Conservation (phyloP, 2,888 invertebrate species). For the Chydorus sphaericus region DNA sequence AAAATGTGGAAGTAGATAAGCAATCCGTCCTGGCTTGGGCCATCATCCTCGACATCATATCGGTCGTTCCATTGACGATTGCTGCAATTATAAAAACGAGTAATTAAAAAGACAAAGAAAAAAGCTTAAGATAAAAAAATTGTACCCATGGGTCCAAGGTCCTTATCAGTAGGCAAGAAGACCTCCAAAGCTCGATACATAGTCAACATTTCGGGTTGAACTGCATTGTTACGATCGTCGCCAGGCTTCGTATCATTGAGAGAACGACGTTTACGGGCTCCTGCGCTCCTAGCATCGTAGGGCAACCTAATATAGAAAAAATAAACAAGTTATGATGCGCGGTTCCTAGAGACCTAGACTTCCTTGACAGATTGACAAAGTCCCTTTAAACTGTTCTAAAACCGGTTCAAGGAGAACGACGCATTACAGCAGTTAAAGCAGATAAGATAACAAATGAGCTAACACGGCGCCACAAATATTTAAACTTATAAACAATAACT, state of each 20-base stretch:
- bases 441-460: too few relatives aligned
- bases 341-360: too few relatives aligned
- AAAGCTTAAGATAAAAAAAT: not conserved
- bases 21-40: not conserved
- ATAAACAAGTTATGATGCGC: too few relatives aligned
- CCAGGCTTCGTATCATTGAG: not conserved
- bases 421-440: too few relatives aligned
- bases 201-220: conserved; percentile 16
- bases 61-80: not conserved
- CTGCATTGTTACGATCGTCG: conserved; percentile 7
- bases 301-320: conserved; percentile 9
- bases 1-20: conserved; percentile 7
- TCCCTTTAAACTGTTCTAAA: too few relatives aligned
- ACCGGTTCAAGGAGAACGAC: too few relatives aligned
- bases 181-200: conserved; percentile 18
- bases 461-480: too few relatives aligned
- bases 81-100: not conserved
- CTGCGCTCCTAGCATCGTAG: conserved; percentile 13
- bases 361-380: too few relatives aligned
- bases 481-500: too few relatives aligned
- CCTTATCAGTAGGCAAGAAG: conserved; percentile 16
- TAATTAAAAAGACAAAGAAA: not conserved
- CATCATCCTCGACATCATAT: not conserved
- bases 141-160: not conserved
- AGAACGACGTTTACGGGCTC: conserved; percentile 7